Base-by-base conservation (phyloP, 2,113 vertebrate species). In the Ginglymostoma cirratum region DNA sequence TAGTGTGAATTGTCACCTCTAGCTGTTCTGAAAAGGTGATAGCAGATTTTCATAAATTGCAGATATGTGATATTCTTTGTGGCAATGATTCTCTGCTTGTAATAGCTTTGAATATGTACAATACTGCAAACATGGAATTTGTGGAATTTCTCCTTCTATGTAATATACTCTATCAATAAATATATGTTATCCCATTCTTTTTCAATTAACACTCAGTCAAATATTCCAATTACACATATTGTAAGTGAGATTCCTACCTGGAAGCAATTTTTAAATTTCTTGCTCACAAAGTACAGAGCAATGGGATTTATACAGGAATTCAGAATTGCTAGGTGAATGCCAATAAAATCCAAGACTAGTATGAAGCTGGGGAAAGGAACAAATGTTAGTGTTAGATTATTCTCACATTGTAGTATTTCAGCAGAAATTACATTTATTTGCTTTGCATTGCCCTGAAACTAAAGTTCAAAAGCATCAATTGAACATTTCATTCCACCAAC, bases 241-340 rank as follows among this genome's bases (percentile, higher is more conserved):
- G 19, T 3, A 27, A 67, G 23, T 12, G 14, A 76, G 70, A 27
- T 96, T 96, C 96, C 98, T 98, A 99, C 99, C 98, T 99, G 98
- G 97, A 99, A 99, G 96, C 99, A 99, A 96, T 98, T 99, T 97
- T 99, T 99, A 97, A 99, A 99, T 96, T 99, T 99, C 98, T 99
- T 99, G 98, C 99, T 99, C 97, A 99, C 99, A 89, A 99, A 98
- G 97, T 98, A 99, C 87, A 99, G 98, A 96, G 99, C 98, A 96
- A 99, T 99, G 96, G 99, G 99, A 85, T 99, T 99, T 98, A 99
- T 99, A 97, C 99, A 99, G 96, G 99, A 99, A 97, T 99, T 99
- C 97, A 99, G 98, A 86, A 99, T 99, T 23, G 99, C 99, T 97
- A 99, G 97, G 97, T 99, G 99, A 96, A 98, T 98, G 96, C 99